phyloP scores from a whole-genome alignment of 1,140 invertebrate genomes.

The Spodoptera frugiperda region DNA sequence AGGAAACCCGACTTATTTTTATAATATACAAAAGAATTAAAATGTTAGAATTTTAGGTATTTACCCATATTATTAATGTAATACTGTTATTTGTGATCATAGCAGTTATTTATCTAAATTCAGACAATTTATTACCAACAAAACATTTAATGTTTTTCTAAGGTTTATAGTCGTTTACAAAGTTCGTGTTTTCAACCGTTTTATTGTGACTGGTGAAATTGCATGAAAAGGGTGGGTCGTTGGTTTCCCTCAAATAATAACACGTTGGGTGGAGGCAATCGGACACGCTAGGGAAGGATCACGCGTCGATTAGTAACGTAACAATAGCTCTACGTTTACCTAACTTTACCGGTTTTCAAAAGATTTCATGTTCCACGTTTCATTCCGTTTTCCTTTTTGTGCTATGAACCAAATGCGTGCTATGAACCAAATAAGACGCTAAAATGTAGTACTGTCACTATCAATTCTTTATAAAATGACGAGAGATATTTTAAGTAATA shows the following conservation, averaged over 20 bases:
- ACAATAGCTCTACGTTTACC: constrained; percentile 12
- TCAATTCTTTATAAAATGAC: no score
- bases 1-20: no score
- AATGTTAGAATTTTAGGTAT: no score
- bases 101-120: no score
- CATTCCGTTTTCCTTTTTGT: background rate
- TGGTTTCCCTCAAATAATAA: constrained; percentile 41
- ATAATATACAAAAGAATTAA: no score
- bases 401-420: no score
- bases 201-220: constrained; percentile 47
- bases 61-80: no score
- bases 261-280: constrained; percentile 42
- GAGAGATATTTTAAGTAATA: no score
- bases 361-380: background rate
- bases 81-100: no score
- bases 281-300: constrained; percentile 46
- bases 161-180: constrained; percentile 43
- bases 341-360: background rate
- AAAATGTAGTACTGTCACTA: no score
- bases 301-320: constrained; percentile 39
- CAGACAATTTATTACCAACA: no score
- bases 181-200: constrained; percentile 41
- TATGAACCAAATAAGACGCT: no score
- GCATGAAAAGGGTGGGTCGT: constrained; percentile 44
- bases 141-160: background rate